Percentiles rank a stretch among this genome's conserved stretches.
These are phyloP conservation scores for Bothrops jararaca DNA, from an alignment of 2,113 vertebrate species.

Conservation along the genomic window DNA sequence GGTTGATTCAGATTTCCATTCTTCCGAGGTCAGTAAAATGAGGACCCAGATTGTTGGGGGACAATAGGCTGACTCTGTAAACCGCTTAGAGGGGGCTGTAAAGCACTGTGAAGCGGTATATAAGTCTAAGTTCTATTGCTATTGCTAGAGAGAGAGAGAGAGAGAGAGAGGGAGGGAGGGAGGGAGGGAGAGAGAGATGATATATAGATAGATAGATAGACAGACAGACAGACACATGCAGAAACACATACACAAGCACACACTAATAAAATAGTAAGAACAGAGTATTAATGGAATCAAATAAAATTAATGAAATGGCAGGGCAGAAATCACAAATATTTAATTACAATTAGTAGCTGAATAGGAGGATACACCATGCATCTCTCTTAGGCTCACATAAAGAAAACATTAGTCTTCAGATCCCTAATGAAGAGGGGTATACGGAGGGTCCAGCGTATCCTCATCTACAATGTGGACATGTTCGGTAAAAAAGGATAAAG, in stretches of 20 bases:
- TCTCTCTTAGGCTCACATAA: background rate
- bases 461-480: too few relatives aligned
- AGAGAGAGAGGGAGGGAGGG: too few relatives aligned
- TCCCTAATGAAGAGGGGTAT: background rate
- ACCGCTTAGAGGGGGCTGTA: too few relatives aligned
- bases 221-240: background rate
- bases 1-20: too few relatives aligned
- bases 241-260: background rate
- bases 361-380: background rate
- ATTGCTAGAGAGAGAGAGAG: too few relatives aligned
- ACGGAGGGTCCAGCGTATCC: too few relatives aligned
- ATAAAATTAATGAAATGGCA: background rate
- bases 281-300: background rate
- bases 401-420: background rate
- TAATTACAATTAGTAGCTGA: background rate
- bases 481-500: background rate
- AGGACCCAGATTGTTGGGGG: too few relatives aligned
- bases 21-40: too few relatives aligned
- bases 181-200: background rate
- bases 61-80: too few relatives aligned
- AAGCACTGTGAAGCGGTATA: too few relatives aligned
- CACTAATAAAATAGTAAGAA: background rate
- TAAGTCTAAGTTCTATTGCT: too few relatives aligned
- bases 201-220: too few relatives aligned
- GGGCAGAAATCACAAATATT: background rate